Percentiles rank a stretch among this genome's conserved stretches.
These are phyloP conservation scores for Muraenolepis orangiensis DNA, from an alignment of 2,797 vertebrate species.

Conservation along the genomic window DNA sequence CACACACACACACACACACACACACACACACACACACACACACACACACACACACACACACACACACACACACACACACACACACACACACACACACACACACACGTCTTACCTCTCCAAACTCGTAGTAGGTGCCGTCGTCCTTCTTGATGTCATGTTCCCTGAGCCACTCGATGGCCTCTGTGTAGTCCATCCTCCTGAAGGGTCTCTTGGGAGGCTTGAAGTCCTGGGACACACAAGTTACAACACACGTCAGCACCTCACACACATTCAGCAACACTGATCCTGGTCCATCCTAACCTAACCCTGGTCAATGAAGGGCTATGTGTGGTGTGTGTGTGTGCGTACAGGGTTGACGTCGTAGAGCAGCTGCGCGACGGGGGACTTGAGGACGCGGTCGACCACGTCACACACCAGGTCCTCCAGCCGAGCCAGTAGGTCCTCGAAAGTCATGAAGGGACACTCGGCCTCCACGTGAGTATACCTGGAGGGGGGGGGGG, in stretches of 20 bases:
- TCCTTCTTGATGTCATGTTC: constrained; percentile 91
- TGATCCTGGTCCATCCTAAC: too few species aligned
- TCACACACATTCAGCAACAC: background rate
- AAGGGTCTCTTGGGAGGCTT: constrained; percentile 89
- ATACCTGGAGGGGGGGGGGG: constrained; percentile 86
- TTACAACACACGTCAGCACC: too few species aligned
- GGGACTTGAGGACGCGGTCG: constrained; percentile 85
- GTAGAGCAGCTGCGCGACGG: constrained; percentile 70
- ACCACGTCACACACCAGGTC: constrained; percentile 94
- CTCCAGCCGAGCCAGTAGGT: constrained; percentile 85
- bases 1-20: too few species aligned
- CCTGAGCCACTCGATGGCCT: constrained; percentile 88
- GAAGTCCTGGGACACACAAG: constrained; percentile 80
- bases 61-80: too few species aligned
- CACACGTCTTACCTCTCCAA: constrained; percentile 85
- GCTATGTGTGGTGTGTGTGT: background rate
- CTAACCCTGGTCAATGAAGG: too few species aligned
- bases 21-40: too few species aligned
- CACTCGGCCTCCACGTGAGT: constrained; percentile 96
- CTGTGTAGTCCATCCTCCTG: constrained; percentile 87
- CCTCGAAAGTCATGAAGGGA: constrained; percentile 87
- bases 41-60: too few species aligned
- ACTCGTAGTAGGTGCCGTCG: constrained; percentile 89
- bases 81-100: too few species aligned
- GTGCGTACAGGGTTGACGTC: constrained; percentile 89